Conservation (phyloP, 2,888 invertebrate genomes). For the Drosophila atripex region DNA sequence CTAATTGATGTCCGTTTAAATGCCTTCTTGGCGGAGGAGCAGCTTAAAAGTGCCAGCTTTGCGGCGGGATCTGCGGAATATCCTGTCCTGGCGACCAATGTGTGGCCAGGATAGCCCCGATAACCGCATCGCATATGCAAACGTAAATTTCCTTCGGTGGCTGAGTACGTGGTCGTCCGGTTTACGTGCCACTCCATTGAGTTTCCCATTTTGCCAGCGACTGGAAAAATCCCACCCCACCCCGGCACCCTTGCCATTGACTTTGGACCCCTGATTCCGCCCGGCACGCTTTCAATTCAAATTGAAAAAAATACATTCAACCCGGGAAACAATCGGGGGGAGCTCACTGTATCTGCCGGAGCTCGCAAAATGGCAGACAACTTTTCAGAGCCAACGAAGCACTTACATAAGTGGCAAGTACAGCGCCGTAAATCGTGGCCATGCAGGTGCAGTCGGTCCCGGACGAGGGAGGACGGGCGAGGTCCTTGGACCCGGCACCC, state of each 20-base stretch:
- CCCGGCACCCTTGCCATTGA: constrained; percentile 4
- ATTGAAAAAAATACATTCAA: constrained; percentile 36
- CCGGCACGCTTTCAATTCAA: constrained; percentile 46
- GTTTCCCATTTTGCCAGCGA: constrained; percentile 1
- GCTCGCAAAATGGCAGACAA: constrained; percentile 9
- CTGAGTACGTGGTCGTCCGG: constrained; percentile 31
- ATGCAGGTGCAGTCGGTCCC: constrained; percentile 25
- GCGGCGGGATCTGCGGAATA: too few species aligned
- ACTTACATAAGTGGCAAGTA: constrained; percentile 47
- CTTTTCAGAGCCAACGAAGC: constrained; percentile 10
- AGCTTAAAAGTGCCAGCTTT: too few species aligned
- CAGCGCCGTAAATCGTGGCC: constrained; percentile 20
- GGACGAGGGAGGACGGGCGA: constrained; percentile 15
- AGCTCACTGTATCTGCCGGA: background rate
- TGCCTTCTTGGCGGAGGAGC: too few species aligned
- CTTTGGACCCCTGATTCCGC: constrained; percentile 4
- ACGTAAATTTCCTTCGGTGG: constrained; percentile 17
- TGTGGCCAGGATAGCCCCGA: constrained; percentile 10
- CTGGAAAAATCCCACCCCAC: too few species aligned
- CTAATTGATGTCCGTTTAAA: too few species aligned
- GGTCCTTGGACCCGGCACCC: constrained; percentile 19
- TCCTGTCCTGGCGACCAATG: background rate
- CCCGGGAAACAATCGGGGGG: constrained; percentile 45
- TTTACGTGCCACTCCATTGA: constrained; percentile 47
- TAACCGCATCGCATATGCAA: constrained; percentile 19